Percentiles rank a stretch among this genome's conserved stretches.
phyloP scores from a whole-genome alignment of 2,888 invertebrate genomes.

The Eupithecia inturbata region DNA sequence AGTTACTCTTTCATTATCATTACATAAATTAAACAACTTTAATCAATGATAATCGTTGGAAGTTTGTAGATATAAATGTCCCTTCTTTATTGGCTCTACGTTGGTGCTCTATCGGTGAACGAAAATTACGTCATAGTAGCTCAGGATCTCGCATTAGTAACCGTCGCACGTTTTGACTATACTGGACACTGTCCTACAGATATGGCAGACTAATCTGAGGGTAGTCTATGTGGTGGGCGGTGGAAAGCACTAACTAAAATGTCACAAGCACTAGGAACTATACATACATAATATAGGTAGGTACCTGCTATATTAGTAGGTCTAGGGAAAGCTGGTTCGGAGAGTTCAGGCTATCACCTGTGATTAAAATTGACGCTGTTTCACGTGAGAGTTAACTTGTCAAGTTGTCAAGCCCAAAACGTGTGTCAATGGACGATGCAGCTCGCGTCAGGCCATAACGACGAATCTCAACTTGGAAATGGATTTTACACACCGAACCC shows the following conservation, averaged over 20 bases:
- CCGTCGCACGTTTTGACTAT: constrained; percentile 8
- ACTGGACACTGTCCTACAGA: background rate
- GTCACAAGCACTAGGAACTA: background rate
- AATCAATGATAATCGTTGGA: background rate
- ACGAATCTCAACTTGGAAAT: background rate
- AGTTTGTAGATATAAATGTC: background rate
- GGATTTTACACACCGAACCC: background rate
- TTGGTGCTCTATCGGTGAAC: background rate
- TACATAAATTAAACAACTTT: background rate
- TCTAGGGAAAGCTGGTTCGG: background rate
- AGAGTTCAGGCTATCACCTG: background rate
- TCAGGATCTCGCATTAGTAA: constrained; percentile 1
- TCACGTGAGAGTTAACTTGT: constrained; percentile 1
- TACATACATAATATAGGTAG: too few species aligned
- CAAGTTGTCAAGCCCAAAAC: background rate
- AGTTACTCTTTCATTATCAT: too few species aligned
- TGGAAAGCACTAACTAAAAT: background rate
- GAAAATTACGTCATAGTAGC: background rate
- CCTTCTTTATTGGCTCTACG: background rate
- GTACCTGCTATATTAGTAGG: background rate
- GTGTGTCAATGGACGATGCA: background rate
- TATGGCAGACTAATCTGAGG: constrained; percentile 7
- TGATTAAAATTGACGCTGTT: background rate
- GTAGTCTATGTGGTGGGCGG: constrained; percentile 6
- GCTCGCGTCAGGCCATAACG: background rate